Evolutionary conservation across 1,140 invertebrate genomes (phyloP).

Genomic region (Oreohelix idahoensis): DNA sequence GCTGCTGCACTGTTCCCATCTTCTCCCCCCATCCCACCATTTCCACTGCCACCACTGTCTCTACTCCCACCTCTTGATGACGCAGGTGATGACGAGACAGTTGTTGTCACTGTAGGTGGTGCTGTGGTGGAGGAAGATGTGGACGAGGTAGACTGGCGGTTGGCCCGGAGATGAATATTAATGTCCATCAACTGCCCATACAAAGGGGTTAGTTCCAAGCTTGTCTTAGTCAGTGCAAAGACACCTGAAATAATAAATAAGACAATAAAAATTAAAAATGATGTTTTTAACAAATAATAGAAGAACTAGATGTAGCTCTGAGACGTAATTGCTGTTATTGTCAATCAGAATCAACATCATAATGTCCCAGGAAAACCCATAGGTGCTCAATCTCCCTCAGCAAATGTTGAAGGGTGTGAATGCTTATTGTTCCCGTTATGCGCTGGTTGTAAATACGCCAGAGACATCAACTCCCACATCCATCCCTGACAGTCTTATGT

Average conservation of each 20-base stretch:
- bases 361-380: no score
- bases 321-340: no score
- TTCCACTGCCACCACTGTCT: slow-evolving; percentile 17
- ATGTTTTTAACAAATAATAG: neutral
- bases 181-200: slow-evolving; percentile 80
- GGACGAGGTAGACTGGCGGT: slow-evolving; percentile 32
- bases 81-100: neutral
- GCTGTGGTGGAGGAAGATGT: neutral
- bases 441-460: no score
- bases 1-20: neutral
- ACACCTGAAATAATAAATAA: slow-evolving; percentile 75
- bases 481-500: no score
- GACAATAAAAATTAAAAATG: slow-evolving; percentile 24
- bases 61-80: slow-evolving; percentile 17
- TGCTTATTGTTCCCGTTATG: no score
- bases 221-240: slow-evolving; percentile 78
- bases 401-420: no score
- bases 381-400: no score
- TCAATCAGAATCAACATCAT: no score
- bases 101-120: neutral
- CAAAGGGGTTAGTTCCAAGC: slow-evolving; percentile 79
- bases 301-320: no score
- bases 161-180: slow-evolving; percentile 77
- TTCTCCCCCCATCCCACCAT: slow-evolving; percentile 28
- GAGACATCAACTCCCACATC: no score